Evolutionary conservation across 2,888 invertebrate genomes (phyloP).

Genomic region (Cremastinae sp.): DNA sequence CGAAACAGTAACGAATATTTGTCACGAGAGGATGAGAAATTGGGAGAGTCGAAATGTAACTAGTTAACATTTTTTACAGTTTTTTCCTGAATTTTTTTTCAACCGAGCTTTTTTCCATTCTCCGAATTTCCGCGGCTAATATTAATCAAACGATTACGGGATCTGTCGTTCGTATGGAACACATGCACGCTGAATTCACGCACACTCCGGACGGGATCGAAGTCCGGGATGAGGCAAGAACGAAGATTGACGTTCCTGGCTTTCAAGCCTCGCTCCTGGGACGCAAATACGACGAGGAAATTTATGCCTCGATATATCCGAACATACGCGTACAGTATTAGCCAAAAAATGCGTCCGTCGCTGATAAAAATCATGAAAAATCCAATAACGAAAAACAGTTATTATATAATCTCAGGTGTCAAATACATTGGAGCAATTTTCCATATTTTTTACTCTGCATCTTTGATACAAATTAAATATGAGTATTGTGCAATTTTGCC

Average conservation of each 20-base stretch:
- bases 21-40: not conserved
- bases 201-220: slow-evolving; percentile 11
- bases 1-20: not conserved
- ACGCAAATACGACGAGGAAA: slow-evolving; percentile 33
- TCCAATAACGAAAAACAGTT: no score
- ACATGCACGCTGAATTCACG: slow-evolving; percentile 12
- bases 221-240: slow-evolving; percentile 42
- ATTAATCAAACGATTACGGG: slow-evolving; percentile 37
- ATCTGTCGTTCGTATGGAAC: not conserved
- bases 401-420: no score
- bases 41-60: not conserved
- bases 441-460: no score
- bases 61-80: no score
- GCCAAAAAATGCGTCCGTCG: no score
- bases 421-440: no score
- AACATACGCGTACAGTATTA: not conserved
- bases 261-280: slow-evolving; percentile 21
- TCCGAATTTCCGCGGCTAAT: slow-evolving; percentile 16
- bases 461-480: no score
- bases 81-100: not conserved
- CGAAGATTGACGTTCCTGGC: slow-evolving; percentile 56
- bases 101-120: slow-evolving; percentile 2
- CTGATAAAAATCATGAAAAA: no score
- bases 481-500: no score
- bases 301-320: slow-evolving; percentile 53